Percentiles rank a stretch among this genome's conserved stretches.
These are phyloP conservation scores for Pygmarrhopalites habei DNA, from an alignment of 1,140 invertebrate genomes.

Conservation along the genomic window DNA sequence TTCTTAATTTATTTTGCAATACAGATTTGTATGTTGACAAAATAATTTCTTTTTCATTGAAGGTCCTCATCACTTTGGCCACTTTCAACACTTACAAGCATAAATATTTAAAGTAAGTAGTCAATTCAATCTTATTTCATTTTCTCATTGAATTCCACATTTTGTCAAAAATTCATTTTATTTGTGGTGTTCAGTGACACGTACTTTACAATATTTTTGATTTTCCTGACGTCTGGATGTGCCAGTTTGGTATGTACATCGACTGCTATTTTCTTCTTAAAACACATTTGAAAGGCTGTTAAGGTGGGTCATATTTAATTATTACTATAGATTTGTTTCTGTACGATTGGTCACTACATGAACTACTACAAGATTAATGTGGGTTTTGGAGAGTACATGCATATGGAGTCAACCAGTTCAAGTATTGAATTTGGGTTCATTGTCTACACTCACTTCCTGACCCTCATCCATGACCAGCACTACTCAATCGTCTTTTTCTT, in stretches of 20 bases:
- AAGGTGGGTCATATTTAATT: too few species aligned
- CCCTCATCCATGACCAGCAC: slow-evolving; percentile 9
- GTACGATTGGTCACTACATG: slow-evolving; percentile 20
- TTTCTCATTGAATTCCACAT: too few species aligned
- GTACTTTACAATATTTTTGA: background rate
- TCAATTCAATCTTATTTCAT: background rate
- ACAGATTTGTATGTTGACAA: too few species aligned
- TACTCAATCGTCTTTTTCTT: slow-evolving; percentile 13
- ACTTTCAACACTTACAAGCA: slow-evolving; percentile 28
- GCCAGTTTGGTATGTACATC: too few species aligned
- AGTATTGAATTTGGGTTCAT: slow-evolving; percentile 32
- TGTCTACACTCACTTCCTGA: slow-evolving; percentile 20
- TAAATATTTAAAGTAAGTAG: slow-evolving; percentile 21
- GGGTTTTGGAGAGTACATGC: slow-evolving; percentile 15
- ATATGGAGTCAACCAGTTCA: background rate
- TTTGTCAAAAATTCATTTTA: too few species aligned
- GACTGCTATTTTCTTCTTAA: too few species aligned
- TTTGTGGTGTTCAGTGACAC: slow-evolving; percentile 26
- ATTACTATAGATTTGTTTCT: slow-evolving; percentile 29
- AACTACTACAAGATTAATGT: slow-evolving; percentile 3
- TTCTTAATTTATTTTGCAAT: too few species aligned
- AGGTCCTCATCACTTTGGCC: slow-evolving; percentile 24
- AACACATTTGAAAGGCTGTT: too few species aligned
- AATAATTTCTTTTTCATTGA: too few species aligned
- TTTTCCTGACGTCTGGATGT: slow-evolving; percentile 17